phyloP scores from a whole-genome alignment of 35 echinoderm and acorn worm species.

The Heliocidaris erythrogramma region DNA sequence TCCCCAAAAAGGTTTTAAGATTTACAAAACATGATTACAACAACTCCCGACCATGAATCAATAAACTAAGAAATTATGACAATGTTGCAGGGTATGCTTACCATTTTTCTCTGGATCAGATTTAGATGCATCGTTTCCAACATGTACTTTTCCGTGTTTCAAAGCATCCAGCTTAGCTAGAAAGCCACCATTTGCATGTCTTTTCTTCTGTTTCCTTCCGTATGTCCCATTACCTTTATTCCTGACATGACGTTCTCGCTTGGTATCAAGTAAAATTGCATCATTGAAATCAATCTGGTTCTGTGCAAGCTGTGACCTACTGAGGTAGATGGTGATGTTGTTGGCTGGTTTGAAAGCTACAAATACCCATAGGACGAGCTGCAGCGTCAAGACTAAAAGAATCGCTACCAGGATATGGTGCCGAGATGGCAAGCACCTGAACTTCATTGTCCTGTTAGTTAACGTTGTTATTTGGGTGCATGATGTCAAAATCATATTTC shows the following conservation, averaged over 20 bases:
- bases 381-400: neutral
- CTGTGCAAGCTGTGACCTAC: neutral
- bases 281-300: constrained; percentile 27
- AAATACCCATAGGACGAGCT: constrained; percentile 12
- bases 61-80: too few species aligned
- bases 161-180: neutral
- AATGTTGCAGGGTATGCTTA: neutral
- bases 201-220: neutral
- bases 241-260: neutral
- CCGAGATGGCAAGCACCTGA: neutral
- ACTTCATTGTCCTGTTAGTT: neutral
- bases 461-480: neutral
- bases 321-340: constrained; percentile 7
- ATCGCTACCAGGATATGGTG: neutral
- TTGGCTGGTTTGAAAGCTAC: neutral
- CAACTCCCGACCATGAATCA: too few species aligned
- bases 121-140: neutral
- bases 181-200: neutral
- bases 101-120: neutral
- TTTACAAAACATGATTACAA: too few species aligned
- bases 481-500: neutral
- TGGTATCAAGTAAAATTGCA: neutral
- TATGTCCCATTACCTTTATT: neutral
- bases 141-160: neutral
- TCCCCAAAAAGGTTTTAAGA: too few species aligned